phyloP scores from a whole-genome alignment of 2,888 invertebrate genomes.

The Cerastis leucographa region DNA sequence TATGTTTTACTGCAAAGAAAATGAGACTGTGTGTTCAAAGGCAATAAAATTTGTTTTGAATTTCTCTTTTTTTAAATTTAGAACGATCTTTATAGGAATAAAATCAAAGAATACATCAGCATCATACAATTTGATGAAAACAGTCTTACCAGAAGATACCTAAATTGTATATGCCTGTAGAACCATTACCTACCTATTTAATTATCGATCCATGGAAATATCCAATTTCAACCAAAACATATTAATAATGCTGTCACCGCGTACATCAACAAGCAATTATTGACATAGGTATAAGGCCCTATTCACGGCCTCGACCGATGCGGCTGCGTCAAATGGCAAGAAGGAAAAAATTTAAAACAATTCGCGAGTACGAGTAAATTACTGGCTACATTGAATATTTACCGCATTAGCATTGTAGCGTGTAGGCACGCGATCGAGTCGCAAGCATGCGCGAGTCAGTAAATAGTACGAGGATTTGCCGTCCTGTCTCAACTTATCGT shows the following conservation, averaged over 20 bases:
- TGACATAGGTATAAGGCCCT: background rate
- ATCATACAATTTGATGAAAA: background rate
- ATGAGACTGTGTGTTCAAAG: background rate
- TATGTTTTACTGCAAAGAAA: background rate
- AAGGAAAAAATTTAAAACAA: no score
- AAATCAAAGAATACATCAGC: background rate
- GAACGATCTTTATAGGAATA: background rate
- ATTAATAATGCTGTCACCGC: conserved; percentile 5
- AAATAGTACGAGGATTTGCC: background rate
- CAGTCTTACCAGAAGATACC: no score
- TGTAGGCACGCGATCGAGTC: background rate
- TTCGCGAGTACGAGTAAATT: background rate
- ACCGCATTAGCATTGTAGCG: background rate
- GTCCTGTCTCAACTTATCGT: background rate
- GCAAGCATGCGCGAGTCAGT: background rate
- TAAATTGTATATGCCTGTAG: background rate
- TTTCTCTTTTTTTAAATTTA: background rate
- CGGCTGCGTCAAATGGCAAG: background rate
- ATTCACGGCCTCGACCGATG: background rate
- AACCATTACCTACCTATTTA: background rate
- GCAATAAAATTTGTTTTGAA: no score
- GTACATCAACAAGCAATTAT: conserved; percentile 12
- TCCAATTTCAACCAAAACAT: background rate
- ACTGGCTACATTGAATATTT: background rate
- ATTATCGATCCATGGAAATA: background rate